Conservation (phyloP, 53 echinoderm and acorn worm genomes). For the Paelopatides confundens region DNA sequence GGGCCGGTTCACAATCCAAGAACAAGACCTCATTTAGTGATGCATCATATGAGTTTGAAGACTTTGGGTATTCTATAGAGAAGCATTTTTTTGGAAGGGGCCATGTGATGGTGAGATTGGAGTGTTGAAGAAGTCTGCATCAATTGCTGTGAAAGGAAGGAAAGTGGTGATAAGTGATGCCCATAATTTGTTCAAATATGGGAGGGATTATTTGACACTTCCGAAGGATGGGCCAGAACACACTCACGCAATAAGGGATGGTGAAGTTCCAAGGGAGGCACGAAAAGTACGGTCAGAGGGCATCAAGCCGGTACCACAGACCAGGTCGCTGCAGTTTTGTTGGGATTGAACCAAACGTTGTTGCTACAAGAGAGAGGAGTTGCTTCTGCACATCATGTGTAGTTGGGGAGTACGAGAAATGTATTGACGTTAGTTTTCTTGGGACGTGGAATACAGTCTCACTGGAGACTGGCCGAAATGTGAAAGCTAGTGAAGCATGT, state of each 20-base stretch:
- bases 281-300: background rate
- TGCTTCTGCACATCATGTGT: background rate
- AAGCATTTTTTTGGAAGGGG: constrained; percentile 22
- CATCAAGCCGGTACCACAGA: background rate
- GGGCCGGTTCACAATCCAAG: background rate
- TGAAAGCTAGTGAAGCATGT: background rate
- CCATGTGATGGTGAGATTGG: constrained; percentile 21
- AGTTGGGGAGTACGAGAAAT: background rate
- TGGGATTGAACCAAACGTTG: background rate
- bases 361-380: background rate
- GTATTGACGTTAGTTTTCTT: background rate
- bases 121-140: background rate
- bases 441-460: background rate
- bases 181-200: background rate
- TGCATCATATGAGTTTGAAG: background rate
- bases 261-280: background rate
- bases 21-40: background rate
- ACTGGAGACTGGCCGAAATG: background rate
- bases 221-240: background rate
- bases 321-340: background rate
- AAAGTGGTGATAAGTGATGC: background rate
- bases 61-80: background rate
- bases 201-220: constrained; percentile 2
- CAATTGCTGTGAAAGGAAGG: constrained; percentile 1
- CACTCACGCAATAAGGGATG: background rate